Conservation (phyloP, 2,113 vertebrate species). For the Tyto alba region DNA sequence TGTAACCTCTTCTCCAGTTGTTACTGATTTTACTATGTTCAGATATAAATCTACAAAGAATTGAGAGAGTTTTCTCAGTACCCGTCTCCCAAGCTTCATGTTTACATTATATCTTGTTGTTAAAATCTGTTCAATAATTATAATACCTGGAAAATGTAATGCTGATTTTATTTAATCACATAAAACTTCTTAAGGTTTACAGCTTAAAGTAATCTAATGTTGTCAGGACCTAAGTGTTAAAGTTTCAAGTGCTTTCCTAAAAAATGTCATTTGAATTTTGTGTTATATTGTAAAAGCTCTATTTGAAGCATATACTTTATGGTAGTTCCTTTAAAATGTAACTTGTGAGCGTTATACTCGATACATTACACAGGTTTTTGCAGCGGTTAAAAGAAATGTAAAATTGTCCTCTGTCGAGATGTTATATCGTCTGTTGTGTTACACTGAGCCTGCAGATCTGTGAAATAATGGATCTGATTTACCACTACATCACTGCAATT, state of each 20-base stretch:
- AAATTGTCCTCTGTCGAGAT: neutral
- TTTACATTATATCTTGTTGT: slow-evolving; percentile 27
- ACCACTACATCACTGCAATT: rapidly evolving
- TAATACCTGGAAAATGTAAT: slow-evolving; percentile 3
- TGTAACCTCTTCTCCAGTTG: neutral
- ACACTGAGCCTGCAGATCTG: neutral
- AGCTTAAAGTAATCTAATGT: slow-evolving; percentile 35
- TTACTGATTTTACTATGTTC: neutral
- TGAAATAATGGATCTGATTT: neutral
- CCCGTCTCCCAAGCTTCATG: slow-evolving; percentile 31
- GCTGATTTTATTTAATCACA: slow-evolving; percentile 28
- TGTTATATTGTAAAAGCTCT: slow-evolving; percentile 24
- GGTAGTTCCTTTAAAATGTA: slow-evolving; percentile 32
- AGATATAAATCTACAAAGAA: slow-evolving; percentile 6
- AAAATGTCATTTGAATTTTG: slow-evolving; percentile 12
- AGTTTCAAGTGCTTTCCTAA: slow-evolving; percentile 48
- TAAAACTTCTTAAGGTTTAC: slow-evolving; percentile 44
- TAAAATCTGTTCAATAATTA: slow-evolving; percentile 26
- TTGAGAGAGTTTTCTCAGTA: neutral
- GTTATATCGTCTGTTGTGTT: neutral
- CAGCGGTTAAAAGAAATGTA: neutral
- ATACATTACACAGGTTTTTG: neutral
- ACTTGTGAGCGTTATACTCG: slow-evolving; percentile 23
- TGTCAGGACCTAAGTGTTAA: slow-evolving; percentile 32
- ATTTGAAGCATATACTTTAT: slow-evolving; percentile 19